Evolutionary conservation across 2,113 vertebrate species (phyloP), one percentile per base, ranked within the genome.

Genomic region (Sterna hirundo): DNA sequence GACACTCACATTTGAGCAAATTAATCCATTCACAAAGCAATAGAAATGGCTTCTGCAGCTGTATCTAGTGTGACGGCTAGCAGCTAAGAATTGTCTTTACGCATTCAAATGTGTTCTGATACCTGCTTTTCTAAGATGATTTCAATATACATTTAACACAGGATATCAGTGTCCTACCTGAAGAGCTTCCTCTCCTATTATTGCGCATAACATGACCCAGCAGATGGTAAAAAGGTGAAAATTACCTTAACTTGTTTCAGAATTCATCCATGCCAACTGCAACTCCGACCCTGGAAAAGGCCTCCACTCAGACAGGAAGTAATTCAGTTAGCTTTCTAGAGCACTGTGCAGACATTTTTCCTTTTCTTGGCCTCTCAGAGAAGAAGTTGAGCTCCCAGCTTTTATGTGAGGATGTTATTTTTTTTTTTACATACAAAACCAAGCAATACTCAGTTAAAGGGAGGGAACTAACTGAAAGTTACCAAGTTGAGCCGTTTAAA

Each of bases 191-290:
- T 58, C 16, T 70, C 12, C 14, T 26, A 29, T 13, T 72, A 52
- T 0, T 46, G 26, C 14, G 10, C 49, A 58, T 23, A 72, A 6
- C 15, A 66, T 1, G 6, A 44, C 4, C 27, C 25, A 46, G 27
- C 5, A 42, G 16, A 46, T 7, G 4, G 46, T 22, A 34, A 58
- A 70, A 94, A 86, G 20, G 29, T 46, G 27, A 61, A 70, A 2
- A 7, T 47, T 26, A 32, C 6, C 18, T 17, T 44, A 34, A 52
- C 3, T 29, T 12, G 10, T 40, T 57, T 14, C 23, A 65, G 40
- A 83, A 86, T 66, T 44, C 54, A 65, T 20, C 19, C 27, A 6
- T 15, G 49, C n/a, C 26, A 69, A 13, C 6, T 47, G 18, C 40
- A 88, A 29, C 29, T 76, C 32, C 71, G 42, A 46, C 11, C 13